phyloP scores from a whole-genome alignment of 2,888 invertebrate genomes.

The Cephus runcator region DNA sequence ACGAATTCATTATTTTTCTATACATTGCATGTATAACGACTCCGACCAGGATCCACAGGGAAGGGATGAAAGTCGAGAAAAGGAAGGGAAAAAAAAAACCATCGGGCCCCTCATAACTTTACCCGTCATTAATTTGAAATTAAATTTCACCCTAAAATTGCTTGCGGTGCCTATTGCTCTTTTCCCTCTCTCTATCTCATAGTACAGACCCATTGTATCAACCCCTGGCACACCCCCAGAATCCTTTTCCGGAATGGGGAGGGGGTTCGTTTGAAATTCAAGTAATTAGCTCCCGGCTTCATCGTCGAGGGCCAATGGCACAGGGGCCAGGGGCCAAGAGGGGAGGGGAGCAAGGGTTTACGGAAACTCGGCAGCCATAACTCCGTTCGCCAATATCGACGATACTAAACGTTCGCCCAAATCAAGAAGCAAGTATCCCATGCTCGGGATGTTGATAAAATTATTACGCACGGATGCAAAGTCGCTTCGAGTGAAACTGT shows the following conservation, averaged over 20 bases:
- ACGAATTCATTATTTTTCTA: background rate
- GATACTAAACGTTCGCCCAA: background rate
- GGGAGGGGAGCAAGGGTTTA: background rate
- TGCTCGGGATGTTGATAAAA: background rate
- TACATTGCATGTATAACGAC: too few relatives aligned
- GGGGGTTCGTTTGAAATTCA: background rate
- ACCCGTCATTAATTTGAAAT: too few relatives aligned
- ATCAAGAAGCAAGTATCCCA: background rate
- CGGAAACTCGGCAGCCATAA: background rate
- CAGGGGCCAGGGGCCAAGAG: background rate
- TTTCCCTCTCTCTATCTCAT: background rate
- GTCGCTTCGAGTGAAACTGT: background rate
- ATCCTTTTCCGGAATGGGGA: background rate
- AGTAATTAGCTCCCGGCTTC: background rate
- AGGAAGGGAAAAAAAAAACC: accelerated
- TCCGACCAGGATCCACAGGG: too few relatives aligned
- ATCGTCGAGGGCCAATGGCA: background rate
- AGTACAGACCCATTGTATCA: background rate
- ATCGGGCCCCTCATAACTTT: too few relatives aligned
- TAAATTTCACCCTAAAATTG: background rate
- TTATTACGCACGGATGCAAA: background rate
- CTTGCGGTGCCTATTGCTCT: background rate
- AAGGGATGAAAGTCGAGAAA: too few relatives aligned
- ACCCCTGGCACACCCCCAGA: background rate
- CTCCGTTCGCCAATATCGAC: background rate